A percentile compares a stretch with the other conserved stretches of the same genome.
Conservation (phyloP, 2,888 invertebrate species). For the Lasioglossum pauxillum region DNA sequence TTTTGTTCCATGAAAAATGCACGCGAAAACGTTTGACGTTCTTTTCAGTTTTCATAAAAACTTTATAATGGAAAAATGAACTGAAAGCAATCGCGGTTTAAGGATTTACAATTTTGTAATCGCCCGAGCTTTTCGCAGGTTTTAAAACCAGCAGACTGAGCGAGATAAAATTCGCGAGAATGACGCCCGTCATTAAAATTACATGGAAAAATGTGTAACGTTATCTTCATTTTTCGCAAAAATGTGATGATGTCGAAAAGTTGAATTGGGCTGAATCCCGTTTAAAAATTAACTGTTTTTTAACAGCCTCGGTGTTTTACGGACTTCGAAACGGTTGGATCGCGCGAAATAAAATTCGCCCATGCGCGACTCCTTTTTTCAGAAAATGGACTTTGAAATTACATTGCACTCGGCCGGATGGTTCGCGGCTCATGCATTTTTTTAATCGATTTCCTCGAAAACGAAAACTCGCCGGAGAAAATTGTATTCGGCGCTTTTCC, state of each 20-base stretch:
- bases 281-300: background rate
- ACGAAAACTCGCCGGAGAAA: conserved; percentile 3
- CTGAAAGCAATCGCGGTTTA: background rate
- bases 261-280: background rate
- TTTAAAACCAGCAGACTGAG: background rate
- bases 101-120: background rate
- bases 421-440: conserved; percentile 1
- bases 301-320: background rate
- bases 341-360: background rate
- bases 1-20: background rate
- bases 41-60: background rate
- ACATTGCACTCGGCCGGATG: background rate
- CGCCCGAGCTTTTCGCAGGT: background rate
- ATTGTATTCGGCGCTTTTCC: background rate
- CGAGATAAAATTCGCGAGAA: background rate
- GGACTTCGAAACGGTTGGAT: background rate
- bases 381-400: conserved; percentile 12
- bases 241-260: background rate
- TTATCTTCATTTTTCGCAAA: background rate
- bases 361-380: background rate
- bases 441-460: conserved; percentile 7
- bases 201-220: background rate
- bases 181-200: background rate
- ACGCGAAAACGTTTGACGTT: background rate
- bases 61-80: background rate